Evolutionary conservation across 2,113 vertebrate genomes (phyloP), one percentile per base, ranked within the genome.

Genomic region (Takifugu bimaculatus): DNA sequence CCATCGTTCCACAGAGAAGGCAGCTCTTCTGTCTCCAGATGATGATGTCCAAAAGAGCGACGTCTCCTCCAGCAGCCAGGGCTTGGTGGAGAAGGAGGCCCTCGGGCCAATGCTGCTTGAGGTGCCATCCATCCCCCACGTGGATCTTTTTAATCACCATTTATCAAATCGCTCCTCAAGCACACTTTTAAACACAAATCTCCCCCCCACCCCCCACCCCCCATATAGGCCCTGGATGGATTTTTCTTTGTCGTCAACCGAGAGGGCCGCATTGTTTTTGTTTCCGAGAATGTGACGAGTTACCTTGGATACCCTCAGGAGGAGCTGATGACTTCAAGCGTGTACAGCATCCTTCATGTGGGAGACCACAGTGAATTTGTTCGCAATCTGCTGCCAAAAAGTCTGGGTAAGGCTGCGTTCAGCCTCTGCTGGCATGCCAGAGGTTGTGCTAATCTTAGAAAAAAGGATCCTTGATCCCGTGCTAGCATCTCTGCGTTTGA

Each of bases 171-270:
- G 39, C 12, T 43, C 29, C 6, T 15, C 25, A 13, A 10, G 2
- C n/a, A 20, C 15, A 4, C 20, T 26, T 25, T 60, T 27, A 20
- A 20, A 20, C 20, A 20, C 20, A 20, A 20, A 13, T 13, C 14
- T 11, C 20, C 5, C 2, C 32, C 4, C 26, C 6, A 2, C 26
- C 45, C 7, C 25, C 1, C 4, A 6, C 32, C 45, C 47, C 12
- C 2, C 54, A 35, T 28, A 4, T 39, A 98, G 96, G 94, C 96
- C 0, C 82, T 98, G 14, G 94, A 97, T 27, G 95, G 95, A 27
- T 98, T 98, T 72, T 98, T 98, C 88, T 98, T 97, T 2, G 95
- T 97, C 25, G 95, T 95, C 63, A 98, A 98, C 83, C 92, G 94
- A 0, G 95, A 98, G 84, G 96, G 96, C 10, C 93, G 94, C 72